A percentile compares a stretch with the other conserved stretches of the same genome.
These are phyloP conservation scores for Manacus vitellinus DNA, from an alignment of 2,113 vertebrate genomes.

Conservation along the genomic window DNA sequence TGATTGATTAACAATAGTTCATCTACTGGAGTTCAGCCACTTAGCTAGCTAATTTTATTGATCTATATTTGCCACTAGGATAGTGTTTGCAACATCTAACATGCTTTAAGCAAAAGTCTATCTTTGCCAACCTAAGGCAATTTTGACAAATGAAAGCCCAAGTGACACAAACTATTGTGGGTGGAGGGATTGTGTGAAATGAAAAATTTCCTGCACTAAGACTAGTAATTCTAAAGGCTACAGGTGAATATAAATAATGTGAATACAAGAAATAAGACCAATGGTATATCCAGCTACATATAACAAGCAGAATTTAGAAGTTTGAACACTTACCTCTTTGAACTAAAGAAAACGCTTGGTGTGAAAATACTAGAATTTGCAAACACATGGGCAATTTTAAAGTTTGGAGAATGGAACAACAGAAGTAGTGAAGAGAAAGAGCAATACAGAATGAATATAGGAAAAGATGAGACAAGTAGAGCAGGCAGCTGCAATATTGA, in stretches of 20 bases:
- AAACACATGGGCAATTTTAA: not conserved
- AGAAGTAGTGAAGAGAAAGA: not conserved
- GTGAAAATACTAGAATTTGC: not conserved
- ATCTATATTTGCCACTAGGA: not conserved
- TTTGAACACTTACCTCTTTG: not conserved
- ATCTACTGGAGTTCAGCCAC: not conserved
- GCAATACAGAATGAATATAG: not conserved
- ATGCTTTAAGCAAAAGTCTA: not conserved
- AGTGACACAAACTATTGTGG: not conserved
- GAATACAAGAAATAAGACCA: not conserved
- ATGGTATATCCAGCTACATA: not conserved
- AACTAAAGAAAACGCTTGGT: not conserved
- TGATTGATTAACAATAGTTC: not conserved
- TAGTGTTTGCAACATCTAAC: not conserved
- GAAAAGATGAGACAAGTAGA: not conserved
- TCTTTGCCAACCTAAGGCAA: not conserved
- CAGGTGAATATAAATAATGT: not conserved
- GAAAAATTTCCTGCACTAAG: not conserved
- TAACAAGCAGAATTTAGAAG: not conserved
- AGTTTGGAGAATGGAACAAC: not conserved
- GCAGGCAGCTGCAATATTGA: not conserved
- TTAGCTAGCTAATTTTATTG: not conserved
- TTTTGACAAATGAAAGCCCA: not conserved
- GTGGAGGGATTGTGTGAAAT: not conserved
- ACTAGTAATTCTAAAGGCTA: not conserved